phyloP scores from a whole-genome alignment of 2,113 vertebrate genomes.

The Cercocebus atys region DNA sequence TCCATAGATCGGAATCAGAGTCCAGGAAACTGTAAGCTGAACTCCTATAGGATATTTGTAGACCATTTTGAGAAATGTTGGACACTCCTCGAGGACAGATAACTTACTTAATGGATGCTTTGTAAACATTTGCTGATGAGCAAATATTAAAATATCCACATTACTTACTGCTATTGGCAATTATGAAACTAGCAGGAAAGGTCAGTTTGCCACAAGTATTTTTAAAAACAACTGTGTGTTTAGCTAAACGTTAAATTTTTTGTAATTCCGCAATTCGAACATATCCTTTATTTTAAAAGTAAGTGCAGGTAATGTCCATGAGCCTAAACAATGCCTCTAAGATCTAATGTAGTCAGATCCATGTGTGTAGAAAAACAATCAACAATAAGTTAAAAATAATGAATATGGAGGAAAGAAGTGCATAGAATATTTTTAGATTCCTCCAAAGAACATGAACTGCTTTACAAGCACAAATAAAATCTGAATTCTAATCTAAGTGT shows the following conservation, averaged over 20 bases:
- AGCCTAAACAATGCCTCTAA: background rate
- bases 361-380: background rate
- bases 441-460: background rate
- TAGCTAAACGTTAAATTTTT: background rate
- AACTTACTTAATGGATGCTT: background rate
- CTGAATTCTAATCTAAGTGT: background rate
- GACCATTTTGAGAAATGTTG: background rate
- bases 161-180: background rate
- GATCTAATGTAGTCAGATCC: background rate
- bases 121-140: background rate
- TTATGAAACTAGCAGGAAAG: background rate
- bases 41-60: background rate
- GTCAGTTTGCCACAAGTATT: background rate
- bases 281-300: background rate
- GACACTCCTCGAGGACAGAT: background rate
- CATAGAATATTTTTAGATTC: conserved; percentile 30
- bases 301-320: background rate
- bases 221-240: background rate
- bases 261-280: background rate
- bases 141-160: background rate
- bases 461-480: conserved; percentile 39
- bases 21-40: background rate
- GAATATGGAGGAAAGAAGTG: background rate
- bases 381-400: conserved; percentile 29
- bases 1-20: background rate